Evolutionary conservation across 2,888 invertebrate genomes (phyloP), one percentile per base, ranked within the genome.

Genomic region (Willowsia nigromaculata): DNA sequence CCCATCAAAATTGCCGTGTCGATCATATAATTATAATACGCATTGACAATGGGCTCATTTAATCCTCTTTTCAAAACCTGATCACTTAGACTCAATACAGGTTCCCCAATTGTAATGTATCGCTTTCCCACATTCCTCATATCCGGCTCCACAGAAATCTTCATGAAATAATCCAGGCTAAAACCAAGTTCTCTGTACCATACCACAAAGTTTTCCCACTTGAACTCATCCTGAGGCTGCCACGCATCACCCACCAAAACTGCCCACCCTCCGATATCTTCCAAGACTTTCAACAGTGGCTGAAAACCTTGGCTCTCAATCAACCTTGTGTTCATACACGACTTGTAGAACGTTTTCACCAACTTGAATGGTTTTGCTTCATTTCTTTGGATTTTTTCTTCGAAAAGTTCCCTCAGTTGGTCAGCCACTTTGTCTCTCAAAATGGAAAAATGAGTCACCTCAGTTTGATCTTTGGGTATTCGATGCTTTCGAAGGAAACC

Each of bases 61-160:
- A 97, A 94, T 0, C 98, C 98, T 92, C 97, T 97, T 88, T 96
- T 95, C 84, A 98, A 94, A 93, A 97, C 98, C 94, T 98, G 97
- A 1, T 98, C 95, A n/a, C 30, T 22, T 78, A 98, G 94, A 0
- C 97, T 97, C 91, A 98, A 95, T 0, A 96, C 95, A 0, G 97
- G 96, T 95, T 98, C 97, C 94, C 98, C 98, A 94, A 98, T 94
- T 97, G 97, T 97, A 93, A 98, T 97, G 71, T 97, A 95, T 90
- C 97, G 95, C 93, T 95, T 95, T 0, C 97, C 96, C 59, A 97
- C 97, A 94, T 98, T 98, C 94, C 97, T 97, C 90, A 97, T 95
- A 94, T 98, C 98, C 13, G 97, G 96, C 50, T 96, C 96, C 93
- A 98, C 96, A 65, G 97, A 97, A 94, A 98, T 97, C 93, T 98